A percentile compares a stretch with the other conserved stretches of the same genome.
phyloP scores from a whole-genome alignment of 2,888 invertebrate genomes.

The Acrocyrtus sp. region DNA sequence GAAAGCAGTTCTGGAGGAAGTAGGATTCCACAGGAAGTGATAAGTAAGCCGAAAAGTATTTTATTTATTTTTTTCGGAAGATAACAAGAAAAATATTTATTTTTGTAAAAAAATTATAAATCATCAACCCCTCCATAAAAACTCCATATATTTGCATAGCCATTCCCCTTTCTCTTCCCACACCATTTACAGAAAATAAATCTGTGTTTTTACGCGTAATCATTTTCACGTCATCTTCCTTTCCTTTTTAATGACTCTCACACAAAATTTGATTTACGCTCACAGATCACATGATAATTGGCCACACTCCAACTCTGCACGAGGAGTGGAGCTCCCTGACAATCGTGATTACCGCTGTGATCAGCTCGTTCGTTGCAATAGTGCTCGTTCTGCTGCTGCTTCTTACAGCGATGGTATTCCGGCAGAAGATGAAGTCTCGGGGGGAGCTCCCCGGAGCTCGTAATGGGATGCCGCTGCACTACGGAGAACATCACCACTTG shows the following conservation, averaged over 20 bases:
- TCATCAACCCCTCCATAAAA: too few species aligned
- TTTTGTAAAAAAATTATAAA: too few species aligned
- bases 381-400: conserved; percentile 62
- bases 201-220: too few species aligned
- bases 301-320: conserved; percentile 54
- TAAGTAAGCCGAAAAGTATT: conserved; percentile 44
- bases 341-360: conserved; percentile 62
- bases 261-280: conserved; percentile 40
- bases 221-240: too few species aligned
- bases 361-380: conserved; percentile 63
- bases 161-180: too few species aligned
- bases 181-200: too few species aligned
- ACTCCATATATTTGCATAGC: too few species aligned
- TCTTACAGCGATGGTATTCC: conserved; percentile 62
- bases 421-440: conserved; percentile 57
- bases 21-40: conserved; percentile 47
- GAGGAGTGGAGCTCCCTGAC: conserved; percentile 63
- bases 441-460: conserved; percentile 58
- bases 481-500: conserved; percentile 52
- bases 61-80: neutral
- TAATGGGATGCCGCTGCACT: conserved; percentile 56
- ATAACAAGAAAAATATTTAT: too few species aligned
- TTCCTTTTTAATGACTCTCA: neutral
- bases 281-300: conserved; percentile 52
- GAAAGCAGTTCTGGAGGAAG: conserved; percentile 43